These are phyloP conservation scores for Ganaspis brasiliensis DNA, from an alignment of 2,888 invertebrate species.

Conservation along the genomic window DNA sequence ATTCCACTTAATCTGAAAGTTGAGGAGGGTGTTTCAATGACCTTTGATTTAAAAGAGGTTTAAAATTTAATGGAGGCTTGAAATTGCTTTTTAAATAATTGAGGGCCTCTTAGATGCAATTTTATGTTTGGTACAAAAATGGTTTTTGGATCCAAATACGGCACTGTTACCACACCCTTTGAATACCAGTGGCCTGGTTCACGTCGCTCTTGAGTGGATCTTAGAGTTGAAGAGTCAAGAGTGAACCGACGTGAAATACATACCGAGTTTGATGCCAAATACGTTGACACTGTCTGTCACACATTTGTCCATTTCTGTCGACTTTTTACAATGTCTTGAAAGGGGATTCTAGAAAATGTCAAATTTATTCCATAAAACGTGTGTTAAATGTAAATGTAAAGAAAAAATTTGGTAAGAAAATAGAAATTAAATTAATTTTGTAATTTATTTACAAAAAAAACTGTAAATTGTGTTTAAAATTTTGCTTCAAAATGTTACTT, in stretches of 20 bases:
- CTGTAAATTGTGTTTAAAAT: too few species aligned
- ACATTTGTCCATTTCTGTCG: background rate
- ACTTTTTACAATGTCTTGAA: background rate
- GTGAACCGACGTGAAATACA: conserved; percentile 37
- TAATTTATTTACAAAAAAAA: too few species aligned
- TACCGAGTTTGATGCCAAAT: conserved; percentile 32
- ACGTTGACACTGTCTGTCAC: conserved; percentile 8
- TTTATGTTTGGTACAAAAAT: background rate
- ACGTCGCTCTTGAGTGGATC: conserved; percentile 24
- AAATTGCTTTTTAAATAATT: conserved; percentile 1
- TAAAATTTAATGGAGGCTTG: background rate
- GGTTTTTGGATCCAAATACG: background rate
- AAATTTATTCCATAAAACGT: too few species aligned
- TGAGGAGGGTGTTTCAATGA: conserved; percentile 4
- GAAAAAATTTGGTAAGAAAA: too few species aligned
- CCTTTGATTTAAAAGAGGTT: background rate
- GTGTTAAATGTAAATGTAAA: too few species aligned
- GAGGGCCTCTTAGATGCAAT: background rate
- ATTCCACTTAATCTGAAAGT: conserved; percentile 1
- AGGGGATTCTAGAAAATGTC: background rate
- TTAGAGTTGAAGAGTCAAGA: conserved; percentile 21
- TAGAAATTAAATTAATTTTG: too few species aligned
- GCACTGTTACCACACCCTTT: conserved; percentile 35
- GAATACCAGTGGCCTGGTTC: conserved; percentile 31
- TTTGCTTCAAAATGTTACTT: too few species aligned